Base-by-base conservation (phyloP, 2,888 invertebrate genomes). In the Magallana nippona region DNA sequence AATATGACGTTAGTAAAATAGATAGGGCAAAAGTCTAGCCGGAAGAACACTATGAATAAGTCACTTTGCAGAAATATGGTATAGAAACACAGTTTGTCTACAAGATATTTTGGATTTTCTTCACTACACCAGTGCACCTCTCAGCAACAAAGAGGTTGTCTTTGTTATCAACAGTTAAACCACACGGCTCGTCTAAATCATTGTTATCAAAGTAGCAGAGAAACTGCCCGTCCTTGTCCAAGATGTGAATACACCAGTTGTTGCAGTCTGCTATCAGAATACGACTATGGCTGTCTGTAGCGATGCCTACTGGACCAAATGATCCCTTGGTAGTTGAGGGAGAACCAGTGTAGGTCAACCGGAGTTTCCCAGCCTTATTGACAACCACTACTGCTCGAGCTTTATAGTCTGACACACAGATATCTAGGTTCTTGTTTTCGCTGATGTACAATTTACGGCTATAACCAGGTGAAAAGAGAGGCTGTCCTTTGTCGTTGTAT, bases 121-220 rank as follows among this genome's bases (percentile, higher is more conserved):
- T 60, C n/a, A 60, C 17, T 60, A n/a, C 19, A 60, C 60, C 60
- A 60, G n/a, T 19, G 19, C 17, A 60, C 19, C 44, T 44, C 8
- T 60, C 60, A 60, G 60, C 60, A 2, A 60, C 60, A 60, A 60
- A 60, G 60, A 60, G 60, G 60, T 60, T 60, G 60, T 60, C 60
- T 60, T 10, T 60, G 19, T 17, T 60, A 19, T 60, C 60, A 15
- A 60, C 17, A 17, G n/a, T 17, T 60, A 60, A 60, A 15, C 60
- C 17, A 17, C 60, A 60, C n/a, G 60, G 60, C 17, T n/a, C 17
- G 60, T 17, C 17, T 60, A 60, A 60, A 60, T 60, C 10, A 60
- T 19, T 8, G 11, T n/a, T 60, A 10, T 8, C 17, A 60, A n/a
- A 8, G 2, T n/a, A n/a, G 19, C 8, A 60, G n/a, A 60, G 60